Base-by-base conservation (phyloP, 2,113 vertebrate genomes). In the Poeciliopsis prolifica region DNA sequence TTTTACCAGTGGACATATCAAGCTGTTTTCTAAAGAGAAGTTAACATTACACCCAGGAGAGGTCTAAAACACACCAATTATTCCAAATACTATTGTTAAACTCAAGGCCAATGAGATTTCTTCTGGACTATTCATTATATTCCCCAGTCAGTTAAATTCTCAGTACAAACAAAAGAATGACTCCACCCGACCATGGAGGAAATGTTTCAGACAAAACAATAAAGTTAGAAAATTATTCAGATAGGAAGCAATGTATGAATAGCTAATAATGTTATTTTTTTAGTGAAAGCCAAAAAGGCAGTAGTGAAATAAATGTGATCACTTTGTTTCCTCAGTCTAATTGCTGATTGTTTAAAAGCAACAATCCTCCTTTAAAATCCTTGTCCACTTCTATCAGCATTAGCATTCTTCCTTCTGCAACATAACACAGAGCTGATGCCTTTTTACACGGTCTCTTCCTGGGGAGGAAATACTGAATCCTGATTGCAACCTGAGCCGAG, bases 1-100 rank as follows among this genome's bases (percentile, higher is more conserved):
- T 79, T 74, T 68, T 44, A 29, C 17, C 40, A 10, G 65, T 66
- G 72, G 37, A 67, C 71, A 83, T 85, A 84, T 76, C 72, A 81
- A 65, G 71, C 83, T 64, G 42, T 0, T 17, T 77, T 82, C 79
- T 71, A 81, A 77, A 63, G 51, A n/a, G 24, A 24, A 51, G 15
- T 37, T 80, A 48, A 73, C 40, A 54, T 86, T 87, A 22, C 29
- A 7, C 82, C 67, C 65, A 54, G 29, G 31, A 77, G 26, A 62
- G 26, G 73, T 70, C 62, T 67, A 75, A 78, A 48, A 24, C 35
- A 67, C 51, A 75, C 31, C 68, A 65, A 78, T 79, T 76, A 62
- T 62, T 61, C 65, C 64, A 80, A 74, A 81, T 74, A 62, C 30
- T 33, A 51, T 69, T 71, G 77, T 77, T 79, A 74, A 71, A 67